Evolutionary conservation across 2,797 vertebrate genomes (phyloP).

Genomic region (Anguilla anguilla): DNA sequence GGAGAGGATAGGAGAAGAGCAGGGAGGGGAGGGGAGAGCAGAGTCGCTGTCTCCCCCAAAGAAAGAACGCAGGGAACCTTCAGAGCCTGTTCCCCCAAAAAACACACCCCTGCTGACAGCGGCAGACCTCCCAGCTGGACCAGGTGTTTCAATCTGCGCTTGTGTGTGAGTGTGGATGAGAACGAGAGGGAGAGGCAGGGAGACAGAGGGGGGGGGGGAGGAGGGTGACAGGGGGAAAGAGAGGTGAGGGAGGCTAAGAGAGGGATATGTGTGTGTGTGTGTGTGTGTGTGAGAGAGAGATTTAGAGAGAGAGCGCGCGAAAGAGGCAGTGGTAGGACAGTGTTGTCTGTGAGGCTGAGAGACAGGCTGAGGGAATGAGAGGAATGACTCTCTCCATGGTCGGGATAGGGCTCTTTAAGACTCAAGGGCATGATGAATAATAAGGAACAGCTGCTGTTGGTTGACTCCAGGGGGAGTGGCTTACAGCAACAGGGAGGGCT

Average conservation of each 20-base stretch:
- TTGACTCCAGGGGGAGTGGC: slow-evolving; percentile 70
- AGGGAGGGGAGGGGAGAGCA: slow-evolving; percentile 46
- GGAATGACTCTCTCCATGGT: slow-evolving; percentile 73
- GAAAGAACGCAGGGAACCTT: slow-evolving; percentile 44
- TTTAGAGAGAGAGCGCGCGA: slow-evolving; percentile 38
- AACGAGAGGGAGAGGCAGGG: not conserved
- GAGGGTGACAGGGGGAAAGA: slow-evolving; percentile 24
- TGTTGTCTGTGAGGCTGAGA: slow-evolving; percentile 49
- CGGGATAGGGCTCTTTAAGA: slow-evolving; percentile 82
- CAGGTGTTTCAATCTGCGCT: slow-evolving; percentile 32
- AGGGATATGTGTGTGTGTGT: slow-evolving; percentile 25
- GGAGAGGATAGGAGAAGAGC: slow-evolving; percentile 48
- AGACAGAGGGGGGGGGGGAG: slow-evolving; percentile 20
- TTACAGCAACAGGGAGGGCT: slow-evolving; percentile 65
- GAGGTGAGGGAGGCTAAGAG: not conserved
- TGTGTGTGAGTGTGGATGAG: not conserved
- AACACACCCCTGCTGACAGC: slow-evolving; percentile 46
- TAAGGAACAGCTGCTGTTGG: slow-evolving; percentile 76
- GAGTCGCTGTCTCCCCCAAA: slow-evolving; percentile 59
- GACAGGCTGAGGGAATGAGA: slow-evolving; percentile 62
- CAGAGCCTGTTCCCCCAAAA: slow-evolving; percentile 53
- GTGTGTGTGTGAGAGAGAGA: slow-evolving; percentile 40
- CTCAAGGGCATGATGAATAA: slow-evolving; percentile 69
- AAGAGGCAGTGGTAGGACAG: slow-evolving; percentile 57
- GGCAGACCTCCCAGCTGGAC: slow-evolving; percentile 60